These are phyloP conservation scores for Physocephala rufipes DNA, from an alignment of 2,888 invertebrate genomes.

Conservation along the genomic window DNA sequence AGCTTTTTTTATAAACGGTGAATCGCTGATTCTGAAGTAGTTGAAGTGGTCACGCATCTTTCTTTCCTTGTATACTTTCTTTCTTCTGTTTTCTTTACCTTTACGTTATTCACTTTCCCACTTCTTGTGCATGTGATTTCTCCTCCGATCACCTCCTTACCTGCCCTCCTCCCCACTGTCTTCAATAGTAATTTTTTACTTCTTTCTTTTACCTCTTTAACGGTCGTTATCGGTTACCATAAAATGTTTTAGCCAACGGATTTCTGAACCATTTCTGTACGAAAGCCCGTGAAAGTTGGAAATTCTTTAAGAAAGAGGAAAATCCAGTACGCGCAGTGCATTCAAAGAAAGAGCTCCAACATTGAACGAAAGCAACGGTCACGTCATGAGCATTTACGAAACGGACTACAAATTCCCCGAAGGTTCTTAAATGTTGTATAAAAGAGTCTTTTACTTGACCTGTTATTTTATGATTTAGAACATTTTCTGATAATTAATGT, in stretches of 20 bases:
- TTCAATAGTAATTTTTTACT: conserved; percentile 38
- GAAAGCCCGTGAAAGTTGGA: conserved; percentile 65
- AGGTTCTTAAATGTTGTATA: not conserved
- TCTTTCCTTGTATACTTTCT: conserved; percentile 17
- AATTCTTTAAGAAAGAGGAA: conserved; percentile 1
- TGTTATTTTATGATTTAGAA: not conserved
- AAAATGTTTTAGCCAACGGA: conserved; percentile 57
- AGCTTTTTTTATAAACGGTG: conserved; percentile 17
- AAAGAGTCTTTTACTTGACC: not conserved
- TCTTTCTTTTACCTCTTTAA: conserved; percentile 28
- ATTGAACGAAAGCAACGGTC: not conserved
- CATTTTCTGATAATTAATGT: not conserved
- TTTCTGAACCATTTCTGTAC: conserved; percentile 62
- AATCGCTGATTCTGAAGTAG: conserved; percentile 4
- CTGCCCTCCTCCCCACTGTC: conserved; percentile 30
- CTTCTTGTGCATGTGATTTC: conserved; percentile 28
- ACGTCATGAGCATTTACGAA: not conserved
- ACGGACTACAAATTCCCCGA: not conserved
- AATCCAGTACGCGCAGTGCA: not conserved
- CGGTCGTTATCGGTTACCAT: conserved; percentile 46
- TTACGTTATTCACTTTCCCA: conserved; percentile 4
- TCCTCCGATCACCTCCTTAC: conserved; percentile 35
- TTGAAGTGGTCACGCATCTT: conserved; percentile 33
- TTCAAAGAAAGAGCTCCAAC: not conserved
- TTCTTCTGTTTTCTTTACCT: not conserved